These are phyloP conservation scores for Caprella mutica DNA, from an alignment of 2,888 invertebrate species.

Conservation along the genomic window DNA sequence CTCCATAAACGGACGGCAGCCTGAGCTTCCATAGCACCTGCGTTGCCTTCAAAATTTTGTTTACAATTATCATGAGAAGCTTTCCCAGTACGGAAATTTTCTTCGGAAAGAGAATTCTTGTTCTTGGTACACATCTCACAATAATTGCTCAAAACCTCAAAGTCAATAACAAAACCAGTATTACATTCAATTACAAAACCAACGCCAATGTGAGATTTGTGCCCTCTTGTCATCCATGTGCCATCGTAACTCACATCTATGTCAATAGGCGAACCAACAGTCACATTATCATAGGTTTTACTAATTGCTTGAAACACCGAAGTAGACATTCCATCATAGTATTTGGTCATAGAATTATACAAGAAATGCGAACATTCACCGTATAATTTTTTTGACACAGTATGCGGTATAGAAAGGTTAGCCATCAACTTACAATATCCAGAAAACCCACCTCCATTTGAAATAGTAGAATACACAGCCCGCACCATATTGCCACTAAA, in stretches of 20 bases:
- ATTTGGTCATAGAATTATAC: no score
- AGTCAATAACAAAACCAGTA: constrained; percentile 4
- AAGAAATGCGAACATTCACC: no score
- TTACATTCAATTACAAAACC: neutral
- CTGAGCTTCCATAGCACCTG: constrained; percentile 8
- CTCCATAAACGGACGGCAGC: neutral
- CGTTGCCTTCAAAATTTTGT: constrained; percentile 4
- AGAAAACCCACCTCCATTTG: no score
- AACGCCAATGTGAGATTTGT: constrained; percentile 5
- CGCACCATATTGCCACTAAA: no score
- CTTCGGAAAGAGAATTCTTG: neutral
- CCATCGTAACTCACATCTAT: constrained; percentile 3
- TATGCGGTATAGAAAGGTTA: no score
- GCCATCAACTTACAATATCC: no score
- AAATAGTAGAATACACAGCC: no score
- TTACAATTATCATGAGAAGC: neutral
- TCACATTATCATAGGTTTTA: no score
- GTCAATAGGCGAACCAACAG: no score
- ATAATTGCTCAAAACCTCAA: neutral
- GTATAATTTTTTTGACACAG: no score
- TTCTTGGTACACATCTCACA: neutral
- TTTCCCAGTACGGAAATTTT: neutral
- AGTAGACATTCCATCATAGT: no score
- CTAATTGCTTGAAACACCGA: no score
- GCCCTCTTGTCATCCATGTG: constrained; percentile 9